Base-by-base conservation (phyloP, 1,140 invertebrate genomes). In the Leptopilina boulardi region DNA sequence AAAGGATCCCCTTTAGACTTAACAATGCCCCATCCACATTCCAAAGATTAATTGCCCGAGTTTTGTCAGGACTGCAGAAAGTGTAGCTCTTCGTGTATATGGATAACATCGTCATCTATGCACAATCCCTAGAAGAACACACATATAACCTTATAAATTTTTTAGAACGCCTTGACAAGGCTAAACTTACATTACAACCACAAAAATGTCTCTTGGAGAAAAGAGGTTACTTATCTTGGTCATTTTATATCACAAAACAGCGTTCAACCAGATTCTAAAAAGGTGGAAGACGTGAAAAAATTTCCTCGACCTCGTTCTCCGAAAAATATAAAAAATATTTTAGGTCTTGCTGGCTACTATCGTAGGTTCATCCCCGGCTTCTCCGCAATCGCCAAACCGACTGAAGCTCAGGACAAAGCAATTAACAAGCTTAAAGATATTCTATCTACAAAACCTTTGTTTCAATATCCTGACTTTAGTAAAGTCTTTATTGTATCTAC, bases 181-280 rank as follows among this genome's bases (percentile, higher is more conserved):
- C 75, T 0, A 77, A 77, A 26, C 34, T 90, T 1, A 84, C 81
- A 77, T 38, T 88, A 2, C 81, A 90, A 74, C 82, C 82, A 3
- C 79, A 84, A 10, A 88, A 88, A 78, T 86, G 81, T 72, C 54
- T 78, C 77, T 88, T 89, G 85, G 3, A 19, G 76, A n/a, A 15
- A 70, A 13, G 82, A 84, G 81, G 71, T 84, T 3, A 59, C 18
- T 19, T 87, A 85, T 54, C 74, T 87, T 18, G 83, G 86, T 71
- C 83, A 87, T 75, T 26, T 85, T 19, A 79, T 87, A 6, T 51
- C 77, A 6, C 71, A 75, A 19, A n/a, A 70, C 6, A 74, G 77
- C 54, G 77, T 87, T 15, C 77, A 75, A 75, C 82, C 84, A 15
- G 78, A 86, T 54, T 81, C 80, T 1, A 38, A 77, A 18, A 86